Evolutionary conservation across 2,888 invertebrate species (phyloP).

Genomic region (Leptopilina syphax): DNA sequence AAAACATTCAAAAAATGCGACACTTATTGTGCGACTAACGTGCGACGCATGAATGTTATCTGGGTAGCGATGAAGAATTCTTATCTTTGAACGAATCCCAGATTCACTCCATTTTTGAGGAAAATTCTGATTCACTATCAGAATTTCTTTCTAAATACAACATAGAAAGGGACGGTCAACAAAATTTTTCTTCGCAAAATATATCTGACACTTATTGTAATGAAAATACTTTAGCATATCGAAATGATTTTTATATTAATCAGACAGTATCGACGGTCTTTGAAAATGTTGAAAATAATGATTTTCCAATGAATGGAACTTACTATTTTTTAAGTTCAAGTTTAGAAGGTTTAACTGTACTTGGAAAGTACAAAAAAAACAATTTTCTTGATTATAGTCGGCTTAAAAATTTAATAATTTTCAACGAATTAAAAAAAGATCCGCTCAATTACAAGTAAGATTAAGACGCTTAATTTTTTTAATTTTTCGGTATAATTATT

Average conservation of each 20-base stretch:
- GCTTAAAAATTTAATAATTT: not conserved
- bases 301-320: not conserved
- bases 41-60: too few relatives aligned
- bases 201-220: not conserved
- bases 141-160: not conserved
- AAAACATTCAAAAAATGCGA: too few relatives aligned
- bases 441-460: not conserved
- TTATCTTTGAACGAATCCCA: not conserved
- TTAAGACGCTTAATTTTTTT: not conserved
- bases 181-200: not conserved
- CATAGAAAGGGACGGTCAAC: not conserved
- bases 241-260: not conserved
- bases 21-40: too few relatives aligned
- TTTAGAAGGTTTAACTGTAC: not conserved
- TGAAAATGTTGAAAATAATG: not conserved
- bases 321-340: not conserved
- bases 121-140: not conserved
- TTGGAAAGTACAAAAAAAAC: not conserved
- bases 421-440: not conserved
- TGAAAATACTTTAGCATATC: not conserved
- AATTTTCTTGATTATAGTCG: not conserved
- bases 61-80: not conserved
- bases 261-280: too few relatives aligned
- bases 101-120: not conserved
- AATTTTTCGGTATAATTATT: not conserved